Conservation (phyloP, 2,888 invertebrate genomes). For the Harpagoxenus sublaevis region DNA sequence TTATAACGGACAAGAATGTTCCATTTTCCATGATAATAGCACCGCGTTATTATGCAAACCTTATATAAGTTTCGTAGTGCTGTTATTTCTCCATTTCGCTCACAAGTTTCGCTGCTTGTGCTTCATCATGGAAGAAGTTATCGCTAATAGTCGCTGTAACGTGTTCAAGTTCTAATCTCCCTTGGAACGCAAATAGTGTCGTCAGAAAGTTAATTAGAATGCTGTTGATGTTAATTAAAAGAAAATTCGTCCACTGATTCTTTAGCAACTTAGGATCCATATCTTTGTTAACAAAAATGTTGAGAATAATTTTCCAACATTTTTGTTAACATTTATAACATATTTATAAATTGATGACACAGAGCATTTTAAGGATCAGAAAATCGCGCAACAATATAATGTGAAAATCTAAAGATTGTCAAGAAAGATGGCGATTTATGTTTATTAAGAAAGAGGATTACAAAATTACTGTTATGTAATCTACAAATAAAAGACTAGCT, state of each 20-base stretch:
- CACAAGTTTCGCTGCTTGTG: constrained; percentile 28
- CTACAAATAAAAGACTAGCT: too few relatives aligned
- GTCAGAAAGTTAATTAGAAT: constrained; percentile 13
- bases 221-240: neutral
- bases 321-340: too few relatives aligned
- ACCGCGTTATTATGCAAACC: constrained; percentile 5
- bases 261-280: neutral
- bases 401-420: too few relatives aligned
- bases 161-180: constrained; percentile 25
- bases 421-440: too few relatives aligned
- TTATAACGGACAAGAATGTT: neutral
- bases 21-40: constrained; percentile 31
- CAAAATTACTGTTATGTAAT: too few relatives aligned
- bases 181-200: neutral
- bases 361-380: too few relatives aligned
- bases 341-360: too few relatives aligned
- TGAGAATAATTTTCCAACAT: too few relatives aligned
- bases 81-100: constrained; percentile 45
- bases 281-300: neutral
- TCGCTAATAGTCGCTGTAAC: constrained; percentile 16
- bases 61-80: constrained; percentile 21
- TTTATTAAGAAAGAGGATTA: too few relatives aligned
- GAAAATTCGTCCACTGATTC: neutral
- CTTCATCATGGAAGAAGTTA: constrained; percentile 22
- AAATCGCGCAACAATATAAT: too few relatives aligned